Conservation (phyloP, 2,888 invertebrate species). For the Drosophila parthenogenetica region DNA sequence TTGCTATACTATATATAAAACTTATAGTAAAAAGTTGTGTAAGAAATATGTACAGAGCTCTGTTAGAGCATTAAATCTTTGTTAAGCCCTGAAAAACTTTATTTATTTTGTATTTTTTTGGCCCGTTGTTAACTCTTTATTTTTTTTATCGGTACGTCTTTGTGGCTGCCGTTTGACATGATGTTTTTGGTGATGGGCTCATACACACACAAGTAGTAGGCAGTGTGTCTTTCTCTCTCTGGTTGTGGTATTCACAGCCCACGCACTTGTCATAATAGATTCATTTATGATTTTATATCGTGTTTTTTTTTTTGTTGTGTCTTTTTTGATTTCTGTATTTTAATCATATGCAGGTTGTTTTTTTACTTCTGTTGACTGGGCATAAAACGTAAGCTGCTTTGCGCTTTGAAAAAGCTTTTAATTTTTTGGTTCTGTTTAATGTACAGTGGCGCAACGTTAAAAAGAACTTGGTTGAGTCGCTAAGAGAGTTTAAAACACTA, state of each 20-base stretch:
- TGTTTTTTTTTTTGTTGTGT: slow-evolving; percentile 26
- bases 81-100: too few species aligned
- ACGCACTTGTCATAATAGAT: slow-evolving; percentile 79
- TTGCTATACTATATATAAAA: too few species aligned
- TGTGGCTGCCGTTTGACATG: slow-evolving; percentile 75
- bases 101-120: slow-evolving; percentile 20
- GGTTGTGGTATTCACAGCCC: slow-evolving; percentile 43
- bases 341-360: slow-evolving; percentile 53
- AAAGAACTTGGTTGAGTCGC: not conserved
- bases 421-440: slow-evolving; percentile 23
- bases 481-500: too few species aligned
- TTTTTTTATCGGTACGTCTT: slow-evolving; percentile 19
- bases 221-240: not conserved
- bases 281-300: slow-evolving; percentile 69
- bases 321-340: slow-evolving; percentile 15
- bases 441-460: not conserved
- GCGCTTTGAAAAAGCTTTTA: slow-evolving; percentile 13
- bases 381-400: slow-evolving; percentile 66
- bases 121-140: slow-evolving; percentile 52
- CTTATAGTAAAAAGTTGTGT: too few species aligned
- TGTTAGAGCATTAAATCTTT: too few species aligned
- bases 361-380: slow-evolving; percentile 17
- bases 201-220: not conserved
- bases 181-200: slow-evolving; percentile 33
- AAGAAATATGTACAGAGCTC: too few species aligned